Conservation (phyloP, 2,888 invertebrate species). For the Tryphoninae sp. region DNA sequence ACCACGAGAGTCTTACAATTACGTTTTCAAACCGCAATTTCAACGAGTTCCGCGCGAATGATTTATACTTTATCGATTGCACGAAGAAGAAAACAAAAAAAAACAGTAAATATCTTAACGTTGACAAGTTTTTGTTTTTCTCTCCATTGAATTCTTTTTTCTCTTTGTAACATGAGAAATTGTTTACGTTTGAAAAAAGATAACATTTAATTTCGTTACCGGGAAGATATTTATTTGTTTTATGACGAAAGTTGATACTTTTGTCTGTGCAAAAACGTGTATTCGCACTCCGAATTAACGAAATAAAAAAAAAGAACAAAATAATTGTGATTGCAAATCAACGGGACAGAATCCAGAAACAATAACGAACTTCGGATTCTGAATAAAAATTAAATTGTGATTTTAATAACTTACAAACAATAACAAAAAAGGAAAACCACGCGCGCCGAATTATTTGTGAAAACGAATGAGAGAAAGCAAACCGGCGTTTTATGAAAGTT, state of each 20-base stretch:
- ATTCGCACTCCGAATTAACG: background rate
- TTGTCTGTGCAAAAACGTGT: slow-evolving; percentile 3
- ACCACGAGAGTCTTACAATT: background rate
- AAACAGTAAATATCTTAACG: background rate
- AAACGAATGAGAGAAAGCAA: background rate
- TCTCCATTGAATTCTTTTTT: background rate
- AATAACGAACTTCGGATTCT: slow-evolving; percentile 26
- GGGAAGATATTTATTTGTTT: background rate
- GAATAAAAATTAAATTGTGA: slow-evolving; percentile 31
- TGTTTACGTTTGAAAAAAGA: background rate
- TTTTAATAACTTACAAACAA: background rate
- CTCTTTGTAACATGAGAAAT: background rate
- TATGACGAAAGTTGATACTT: background rate
- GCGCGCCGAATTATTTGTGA: slow-evolving; percentile 22
- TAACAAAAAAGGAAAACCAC: slow-evolving; percentile 7
- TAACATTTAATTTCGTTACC: background rate
- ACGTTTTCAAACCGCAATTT: background rate
- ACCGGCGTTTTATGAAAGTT: slow-evolving; percentile 18
- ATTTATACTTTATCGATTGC: background rate
- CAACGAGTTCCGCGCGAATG: background rate
- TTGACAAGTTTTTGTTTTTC: background rate
- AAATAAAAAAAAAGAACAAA: background rate
- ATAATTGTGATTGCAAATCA: background rate
- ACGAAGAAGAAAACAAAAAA: background rate
- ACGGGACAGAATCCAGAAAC: background rate